A percentile compares a stretch with the other conserved stretches of the same genome.
These are phyloP conservation scores for Oryzias melastigma DNA, from an alignment of 2,113 vertebrate genomes.

Conservation along the genomic window DNA sequence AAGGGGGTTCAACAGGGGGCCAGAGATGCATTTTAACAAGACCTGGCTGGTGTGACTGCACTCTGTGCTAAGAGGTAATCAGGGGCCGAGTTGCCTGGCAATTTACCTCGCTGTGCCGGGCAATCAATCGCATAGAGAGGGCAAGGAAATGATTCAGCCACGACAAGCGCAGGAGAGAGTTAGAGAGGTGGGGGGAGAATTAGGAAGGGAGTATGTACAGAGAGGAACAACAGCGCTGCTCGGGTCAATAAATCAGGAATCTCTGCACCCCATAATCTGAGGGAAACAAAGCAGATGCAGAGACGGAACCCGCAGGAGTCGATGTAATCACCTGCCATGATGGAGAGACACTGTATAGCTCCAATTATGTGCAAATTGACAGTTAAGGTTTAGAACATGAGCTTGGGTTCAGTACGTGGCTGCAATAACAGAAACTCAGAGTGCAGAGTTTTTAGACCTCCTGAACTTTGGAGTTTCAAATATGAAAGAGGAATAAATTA, in stretches of 20 bases:
- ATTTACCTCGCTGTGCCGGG: slow-evolving; percentile 77
- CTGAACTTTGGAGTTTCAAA: slow-evolving; percentile 17
- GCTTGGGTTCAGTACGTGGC: slow-evolving; percentile 11
- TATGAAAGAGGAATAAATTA: slow-evolving; percentile 15
- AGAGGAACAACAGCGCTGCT: slow-evolving; percentile 39
- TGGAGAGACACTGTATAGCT: slow-evolving; percentile 19
- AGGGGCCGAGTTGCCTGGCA: slow-evolving; percentile 74
- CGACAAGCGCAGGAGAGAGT: slow-evolving; percentile 59
- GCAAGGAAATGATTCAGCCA: slow-evolving; percentile 78
- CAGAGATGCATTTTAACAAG: slow-evolving; percentile 77
- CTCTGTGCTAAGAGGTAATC: slow-evolving; percentile 81
- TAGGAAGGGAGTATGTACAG: slow-evolving; percentile 54
- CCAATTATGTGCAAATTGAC: slow-evolving; percentile 31
- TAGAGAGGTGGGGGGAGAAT: slow-evolving; percentile 62
- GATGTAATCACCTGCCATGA: slow-evolving; percentile 50
- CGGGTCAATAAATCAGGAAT: slow-evolving; percentile 63
- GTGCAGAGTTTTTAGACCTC: slow-evolving; percentile 6
- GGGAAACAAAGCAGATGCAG: slow-evolving; percentile 40
- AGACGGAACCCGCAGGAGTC: slow-evolving; percentile 37
- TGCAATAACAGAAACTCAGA: slow-evolving; percentile 24
- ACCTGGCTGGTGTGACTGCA: slow-evolving; percentile 68
- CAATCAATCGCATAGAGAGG: slow-evolving; percentile 79
- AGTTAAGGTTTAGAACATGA: slow-evolving; percentile 12
- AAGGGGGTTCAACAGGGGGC: slow-evolving; percentile 62
- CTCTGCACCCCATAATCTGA: slow-evolving; percentile 28